Percentiles rank a stretch among this genome's conserved stretches.
phyloP scores from a whole-genome alignment of 2,797 vertebrate species.

The Glyptemys insculpta region DNA sequence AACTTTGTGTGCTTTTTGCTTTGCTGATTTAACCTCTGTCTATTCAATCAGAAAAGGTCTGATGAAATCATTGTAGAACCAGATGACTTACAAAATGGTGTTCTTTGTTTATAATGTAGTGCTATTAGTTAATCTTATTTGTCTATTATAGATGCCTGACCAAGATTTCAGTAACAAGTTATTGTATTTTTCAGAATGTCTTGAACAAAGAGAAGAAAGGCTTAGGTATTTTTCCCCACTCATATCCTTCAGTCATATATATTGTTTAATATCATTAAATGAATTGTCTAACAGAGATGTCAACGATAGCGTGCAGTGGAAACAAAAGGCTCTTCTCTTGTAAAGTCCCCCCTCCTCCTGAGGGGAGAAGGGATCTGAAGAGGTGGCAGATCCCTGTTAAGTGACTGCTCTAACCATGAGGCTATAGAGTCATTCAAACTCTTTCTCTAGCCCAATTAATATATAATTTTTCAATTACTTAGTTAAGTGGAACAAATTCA shows the following conservation, averaged over 20 bases:
- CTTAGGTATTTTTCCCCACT: not conserved
- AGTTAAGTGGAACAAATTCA: not conserved
- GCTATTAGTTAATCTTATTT: not conserved
- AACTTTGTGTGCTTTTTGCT: not conserved
- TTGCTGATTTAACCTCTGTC: not conserved
- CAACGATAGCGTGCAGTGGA: not conserved
- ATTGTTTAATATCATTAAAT: not conserved
- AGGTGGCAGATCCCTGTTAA: not conserved
- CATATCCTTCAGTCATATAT: not conserved
- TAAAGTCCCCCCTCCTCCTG: not conserved
- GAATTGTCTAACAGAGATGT: not conserved
- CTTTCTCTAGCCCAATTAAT: not conserved
- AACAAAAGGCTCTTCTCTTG: not conserved
- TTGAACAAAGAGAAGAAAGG: not conserved
- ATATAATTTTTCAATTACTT: not conserved
- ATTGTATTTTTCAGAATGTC: not conserved
- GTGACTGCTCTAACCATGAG: not conserved
- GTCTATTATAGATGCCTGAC: not conserved
- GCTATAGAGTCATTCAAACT: not conserved
- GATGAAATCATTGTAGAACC: not conserved
- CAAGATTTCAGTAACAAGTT: not conserved
- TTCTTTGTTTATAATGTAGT: constrained; percentile 9
- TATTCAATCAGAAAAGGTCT: not conserved
- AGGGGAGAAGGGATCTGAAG: not conserved
- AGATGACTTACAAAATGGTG: not conserved